Evolutionary conservation across 2,797 vertebrate genomes (phyloP), one percentile per base, ranked within the genome.

Genomic region (Phataginus tricuspis): DNA sequence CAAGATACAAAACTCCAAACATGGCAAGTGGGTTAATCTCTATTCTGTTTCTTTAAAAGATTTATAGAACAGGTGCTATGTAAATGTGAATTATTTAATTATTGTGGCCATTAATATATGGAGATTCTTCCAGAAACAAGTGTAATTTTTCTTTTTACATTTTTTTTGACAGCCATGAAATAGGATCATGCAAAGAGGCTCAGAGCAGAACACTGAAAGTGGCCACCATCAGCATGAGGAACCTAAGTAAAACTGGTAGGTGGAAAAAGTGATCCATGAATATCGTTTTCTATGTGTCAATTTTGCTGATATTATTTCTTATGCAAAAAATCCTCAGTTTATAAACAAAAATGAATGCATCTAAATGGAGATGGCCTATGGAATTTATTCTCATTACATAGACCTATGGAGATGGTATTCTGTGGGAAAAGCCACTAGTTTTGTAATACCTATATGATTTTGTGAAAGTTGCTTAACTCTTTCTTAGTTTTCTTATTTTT

Each of bases 191-290:
- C 16, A 31, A 98, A 96, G 57, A 87, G 64, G 49, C 34, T 72
- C 18, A 63, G 4, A 89, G 37, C 77, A 25, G 39, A 86, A 29
- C 21, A 85, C 0, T 7, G 4, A 86, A 71, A 90, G 25, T 5
- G 66, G 13, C 71, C 12, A 86, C 29, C 72, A 94, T 2, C 95
- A 96, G 75, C 72, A 96, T 98, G 97, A 98, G 53, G 90, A 97
- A 88, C 66, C 90, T 92, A 2, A 53, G 86, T 93, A 72, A 90
- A 21, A 34, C 34, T 96, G 90, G 98, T 98, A 97, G 96, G 96
- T 94, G 23, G 3, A 72, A 6, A 71, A 74, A n/a, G 0, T 10
- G 3, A 61, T 31, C 1, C 19, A 13, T 8, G 1, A 6, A 0
- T 75, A 34, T 94, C 19, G 23, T 55, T 77, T 59, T 34, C 19